Evolutionary conservation across 1,140 invertebrate genomes (phyloP), one percentile per base, ranked within the genome.

Genomic region (Laupala kohalensis): DNA sequence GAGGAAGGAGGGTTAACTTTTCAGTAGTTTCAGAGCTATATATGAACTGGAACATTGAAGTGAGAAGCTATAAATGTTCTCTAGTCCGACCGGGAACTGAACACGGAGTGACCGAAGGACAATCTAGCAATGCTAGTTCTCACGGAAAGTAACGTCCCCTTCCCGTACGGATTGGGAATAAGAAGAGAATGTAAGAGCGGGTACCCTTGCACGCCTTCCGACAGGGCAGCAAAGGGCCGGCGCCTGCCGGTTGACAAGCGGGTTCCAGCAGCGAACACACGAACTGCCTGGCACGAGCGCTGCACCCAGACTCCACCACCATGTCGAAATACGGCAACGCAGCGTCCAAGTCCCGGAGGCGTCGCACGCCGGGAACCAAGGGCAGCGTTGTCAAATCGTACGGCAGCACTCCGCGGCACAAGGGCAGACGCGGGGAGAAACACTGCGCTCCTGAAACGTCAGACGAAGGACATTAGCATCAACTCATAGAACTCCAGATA

Each of bases 141-240:
- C n/a, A n/a, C n/a, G n/a, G n/a, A n/a, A n/a, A n/a, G n/a, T n/a
- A n/a, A n/a, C n/a, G n/a, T n/a, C n/a, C n/a, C n/a, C n/a, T 70
- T 67, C 24, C 19, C 9, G 24, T 67, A 67, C 12, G 25, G 12
- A 25, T 13, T 12, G 9, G 13, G 24, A 13, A 13, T 13, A 12
- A 67, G 65, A 12, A 67, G 25, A 70, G 67, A 65, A 37, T 63
- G 19, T 37, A 26, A 27, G 23, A 66, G 69, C n/a, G 73, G 74
- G 77, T 79, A 89, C 88, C 85, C 84, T 85, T 86, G 74, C 88
- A 90, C 73, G 88, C 84, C 74, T 84, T 85, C 62, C 85, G 81
- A 74, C 88, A 90, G 0, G 88, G 88, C 72, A 84, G 83, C 74
- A 87, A 81, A 25, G 83, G 77, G 3, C 80, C 80, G 72, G 83